Base-by-base conservation (phyloP, 1,140 invertebrate species). In the Pseudomyrmex cubaensis region DNA sequence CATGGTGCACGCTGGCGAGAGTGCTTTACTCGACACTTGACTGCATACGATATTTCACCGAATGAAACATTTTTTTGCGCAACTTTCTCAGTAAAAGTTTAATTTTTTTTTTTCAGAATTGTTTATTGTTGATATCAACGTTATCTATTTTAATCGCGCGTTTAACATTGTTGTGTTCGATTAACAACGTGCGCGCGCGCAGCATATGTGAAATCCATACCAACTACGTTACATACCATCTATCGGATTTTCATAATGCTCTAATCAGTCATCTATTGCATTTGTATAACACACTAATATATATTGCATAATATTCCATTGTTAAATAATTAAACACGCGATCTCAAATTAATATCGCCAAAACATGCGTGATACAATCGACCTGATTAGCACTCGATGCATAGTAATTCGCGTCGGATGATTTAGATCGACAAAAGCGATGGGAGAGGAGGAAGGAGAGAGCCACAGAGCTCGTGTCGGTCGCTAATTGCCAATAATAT, bases 241-340 rank as follows among this genome's bases (percentile, higher is more conserved):
- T 15, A n/a, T 64, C 62, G 7, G 13, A 64, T 72, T 70, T 59
- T 59, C 15, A 61, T 70, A 35, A 20, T 15, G 9, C 48, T 44
- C 9, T 59, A 61, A 61, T 72, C 66, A 70, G 44, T 20, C 57
- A 72, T 80, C 76, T 59, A 61, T 70, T 25, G 44, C 15, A 59
- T 59, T 80, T 67, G 48, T 35, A 59, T 67, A 70, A 70, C 20
- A 52, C 1, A 52, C 20, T 13, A 76, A 35, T 46, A 5, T 15
- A n/a, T 63, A 35, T 35, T 63, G 9, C 35, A 44, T 64, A 50
- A 75, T 50, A 64, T 76, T 54, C 13, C 25, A 17, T 66, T 61
- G 54, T 70, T 59, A 72, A 70, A 48, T 72, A 72, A 72, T 80
- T 59, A 72, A 80, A 80, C 57, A 74, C 10, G 44, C n/a, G 46